Base-by-base conservation (phyloP, 64 coral and sea anemone genomes). In the Orbicella faveolata region DNA sequence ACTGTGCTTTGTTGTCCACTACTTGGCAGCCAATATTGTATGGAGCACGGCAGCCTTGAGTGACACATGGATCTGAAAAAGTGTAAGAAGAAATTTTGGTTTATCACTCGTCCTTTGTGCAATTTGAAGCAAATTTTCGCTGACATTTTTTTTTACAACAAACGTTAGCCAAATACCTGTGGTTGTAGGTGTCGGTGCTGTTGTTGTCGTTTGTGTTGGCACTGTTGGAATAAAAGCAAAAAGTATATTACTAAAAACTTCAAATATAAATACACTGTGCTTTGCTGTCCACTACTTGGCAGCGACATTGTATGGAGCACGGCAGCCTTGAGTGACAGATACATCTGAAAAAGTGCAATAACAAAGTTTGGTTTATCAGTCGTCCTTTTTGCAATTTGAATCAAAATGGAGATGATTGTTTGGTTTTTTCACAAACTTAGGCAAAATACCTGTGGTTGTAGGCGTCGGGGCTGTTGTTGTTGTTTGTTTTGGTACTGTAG, bases 51-150 rank as follows among this genome's bases (percentile, higher is more conserved):
- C 92, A 93, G 76, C 88, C 87, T 12, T 89, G 62, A 26, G 80
- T 76, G 23, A 77, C 13, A n/a, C 92, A 93, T 34, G 78, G 87
- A 83, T 93, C 92, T 93, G 41, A 10, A 54, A 88, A 76, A 20
- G 4, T 34, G 13, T 6, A 39, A 25, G 51, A 36, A 26, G 53
- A 17, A 65, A 15, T 63, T 3, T 63, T 63, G 13, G 4, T 19
- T 67, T 21, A 67, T 67, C 21, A 67, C 4, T 7, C 23, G 52
- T 4, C 1, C 23, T 5, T 16, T 20, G 25, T 35, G 62, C 15
- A 25, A 63, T 16, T 26, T n/a, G 0, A 17, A 19, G 4, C 63
- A 21, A 19, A 67, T 21, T 19, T 67, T 30, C 15, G 4, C 0
- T 51, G 9, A 17, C 75, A 30, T 35, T 35, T 16, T 6, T 77